These are phyloP conservation scores for Diplazon laetatorius DNA, from an alignment of 2,888 invertebrate species.

Conservation along the genomic window DNA sequence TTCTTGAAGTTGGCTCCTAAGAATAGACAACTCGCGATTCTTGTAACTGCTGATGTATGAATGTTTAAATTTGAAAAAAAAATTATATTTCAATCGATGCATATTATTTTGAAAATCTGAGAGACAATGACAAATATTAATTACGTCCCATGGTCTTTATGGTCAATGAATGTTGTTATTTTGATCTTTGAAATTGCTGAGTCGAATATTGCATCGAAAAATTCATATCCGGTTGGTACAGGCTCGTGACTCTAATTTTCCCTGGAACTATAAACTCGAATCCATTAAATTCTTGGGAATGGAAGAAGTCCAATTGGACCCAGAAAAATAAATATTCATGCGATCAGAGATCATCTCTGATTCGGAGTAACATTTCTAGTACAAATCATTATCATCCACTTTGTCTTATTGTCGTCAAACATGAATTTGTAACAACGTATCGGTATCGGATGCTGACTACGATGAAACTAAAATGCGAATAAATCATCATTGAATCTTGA, in stretches of 20 bases:
- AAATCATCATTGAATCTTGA: too few relatives aligned
- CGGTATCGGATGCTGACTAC: conserved; percentile 1
- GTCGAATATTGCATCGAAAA: not conserved
- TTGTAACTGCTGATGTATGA: too few relatives aligned
- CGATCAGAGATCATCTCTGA: too few relatives aligned
- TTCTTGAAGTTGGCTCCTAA: too few relatives aligned
- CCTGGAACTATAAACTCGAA: not conserved
- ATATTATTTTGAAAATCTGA: too few relatives aligned
- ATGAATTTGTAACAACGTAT: conserved; percentile 1
- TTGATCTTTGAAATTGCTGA: not conserved
- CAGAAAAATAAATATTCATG: conserved; percentile 1
- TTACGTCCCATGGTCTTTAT: not conserved
- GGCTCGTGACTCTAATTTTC: not conserved
- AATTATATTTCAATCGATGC: too few relatives aligned
- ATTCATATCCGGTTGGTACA: not conserved
- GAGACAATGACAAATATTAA: too few relatives aligned
- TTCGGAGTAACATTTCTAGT: not conserved
- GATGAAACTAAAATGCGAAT: too few relatives aligned
- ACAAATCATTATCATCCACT: conserved; percentile 11
- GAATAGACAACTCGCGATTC: too few relatives aligned
- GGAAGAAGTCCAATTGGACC: not conserved
- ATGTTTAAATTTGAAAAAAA: too few relatives aligned
- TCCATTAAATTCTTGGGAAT: not conserved
- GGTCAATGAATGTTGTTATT: not conserved
- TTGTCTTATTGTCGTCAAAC: conserved; percentile 12